Base-by-base conservation (phyloP, 2,888 invertebrate genomes). In the Eupithecia dodoneata region DNA sequence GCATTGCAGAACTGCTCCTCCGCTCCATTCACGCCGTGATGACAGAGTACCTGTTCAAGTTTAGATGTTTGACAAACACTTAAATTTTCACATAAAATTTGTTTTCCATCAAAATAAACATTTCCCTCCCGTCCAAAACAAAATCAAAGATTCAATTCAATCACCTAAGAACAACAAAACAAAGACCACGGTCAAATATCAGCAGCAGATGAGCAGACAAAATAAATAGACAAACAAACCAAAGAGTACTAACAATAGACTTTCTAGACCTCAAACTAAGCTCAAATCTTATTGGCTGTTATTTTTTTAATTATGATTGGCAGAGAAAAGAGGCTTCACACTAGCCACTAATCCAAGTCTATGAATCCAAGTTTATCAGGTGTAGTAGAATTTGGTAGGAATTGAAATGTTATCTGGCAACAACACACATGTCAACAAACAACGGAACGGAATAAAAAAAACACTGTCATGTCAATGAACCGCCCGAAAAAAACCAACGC, bases 391-490 rank as follows among this genome's bases (percentile, higher is more conserved):
- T 59, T 69, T 52, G 55, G 77, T 42, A 77, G 71, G 71, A 69
- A 52, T 49, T 7, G 3, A 76, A 79, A 83, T 87, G 82, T 74
- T 10, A 3, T 42, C 79, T 92, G 87, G 93, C 90, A 92, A 93
- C 76, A 83, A 83, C 72, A 12, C 74, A 75, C 6, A 80, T 88
- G 91, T 92, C 92, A 93, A 91, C 78, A 78, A 88, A 91, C 78
- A 78, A 88, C 52, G 73, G 67, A 72, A 87, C 87, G 88, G 2
- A 89, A 9, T 59, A 59, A 88, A 86, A 92, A 87, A 86, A 92
- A 85, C 82, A 85, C 94, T 94, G 94, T 93, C 94, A 94, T 92
- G 94, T 93, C 94, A 94, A 91, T 93, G 88, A 93, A 89, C 91
- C 89, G 85, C 87, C 87, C 86, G 85, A 92, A 93, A 94, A 94